phyloP scores from a whole-genome alignment of 2,888 invertebrate genomes.

The Argyresthia albistria region DNA sequence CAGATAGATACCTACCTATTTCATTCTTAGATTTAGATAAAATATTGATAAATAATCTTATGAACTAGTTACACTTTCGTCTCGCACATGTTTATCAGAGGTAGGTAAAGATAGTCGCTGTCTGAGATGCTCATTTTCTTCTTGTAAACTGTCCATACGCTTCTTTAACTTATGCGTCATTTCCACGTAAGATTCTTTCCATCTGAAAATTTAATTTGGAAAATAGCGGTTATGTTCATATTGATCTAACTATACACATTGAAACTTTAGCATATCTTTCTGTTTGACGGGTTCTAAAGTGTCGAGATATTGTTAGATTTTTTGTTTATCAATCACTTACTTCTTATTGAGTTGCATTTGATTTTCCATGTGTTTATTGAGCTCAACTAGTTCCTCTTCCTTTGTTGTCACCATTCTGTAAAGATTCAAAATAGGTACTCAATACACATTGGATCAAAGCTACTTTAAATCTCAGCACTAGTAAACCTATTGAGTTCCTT shows the following conservation, averaged over 20 bases:
- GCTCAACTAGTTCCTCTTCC: constrained; percentile 55
- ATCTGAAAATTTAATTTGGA: constrained; percentile 41
- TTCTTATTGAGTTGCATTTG: constrained; percentile 74
- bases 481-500: too few species aligned
- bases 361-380: constrained; percentile 71
- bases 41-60: background rate
- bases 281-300: too few species aligned
- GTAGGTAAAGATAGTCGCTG: constrained; percentile 9
- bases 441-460: too few species aligned
- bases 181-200: constrained; percentile 76
- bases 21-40: too few species aligned
- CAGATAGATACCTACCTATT: too few species aligned
- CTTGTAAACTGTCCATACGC: constrained; percentile 65
- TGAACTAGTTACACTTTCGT: background rate
- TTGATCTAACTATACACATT: too few species aligned
- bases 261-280: too few species aligned
- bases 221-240: too few species aligned
- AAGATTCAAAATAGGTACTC: constrained; percentile 7
- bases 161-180: constrained; percentile 75
- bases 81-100: background rate
- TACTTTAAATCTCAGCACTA: too few species aligned
- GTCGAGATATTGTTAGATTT: too few species aligned
- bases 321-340: constrained; percentile 31
- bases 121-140: constrained; percentile 67
- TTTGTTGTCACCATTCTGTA: constrained; percentile 62